A percentile compares a stretch with the other conserved stretches of the same genome.
phyloP scores from a whole-genome alignment of 1,140 invertebrate species.

The Hydropsyche tenuis region DNA sequence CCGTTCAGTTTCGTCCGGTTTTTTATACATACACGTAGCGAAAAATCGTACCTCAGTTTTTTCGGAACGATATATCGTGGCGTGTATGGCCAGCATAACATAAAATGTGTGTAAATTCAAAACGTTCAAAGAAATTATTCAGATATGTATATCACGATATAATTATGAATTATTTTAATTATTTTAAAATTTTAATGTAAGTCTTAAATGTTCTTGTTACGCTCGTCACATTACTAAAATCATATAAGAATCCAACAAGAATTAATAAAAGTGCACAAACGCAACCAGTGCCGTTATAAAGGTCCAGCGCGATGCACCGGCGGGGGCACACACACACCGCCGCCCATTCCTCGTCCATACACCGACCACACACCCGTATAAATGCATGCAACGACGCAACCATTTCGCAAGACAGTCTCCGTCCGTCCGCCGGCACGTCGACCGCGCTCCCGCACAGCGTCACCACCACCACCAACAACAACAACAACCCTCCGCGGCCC shows the following conservation, averaged over 20 bases:
- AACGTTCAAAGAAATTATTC: too few species aligned
- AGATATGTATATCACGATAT: too few species aligned
- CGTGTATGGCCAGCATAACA: too few species aligned
- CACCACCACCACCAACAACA: neutral
- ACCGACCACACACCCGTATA: neutral
- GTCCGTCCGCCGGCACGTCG: neutral
- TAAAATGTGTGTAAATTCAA: too few species aligned
- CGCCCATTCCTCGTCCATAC: neutral
- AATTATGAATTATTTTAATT: too few species aligned
- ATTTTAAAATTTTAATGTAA: too few species aligned
- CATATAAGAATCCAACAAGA: slow-evolving; percentile 30
- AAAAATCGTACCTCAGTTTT: too few species aligned
- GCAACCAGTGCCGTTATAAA: neutral
- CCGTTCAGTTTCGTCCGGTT: too few species aligned
- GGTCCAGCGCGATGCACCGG: slow-evolving; percentile 1
- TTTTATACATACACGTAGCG: too few species aligned
- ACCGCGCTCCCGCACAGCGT: neutral
- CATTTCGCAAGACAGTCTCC: neutral
- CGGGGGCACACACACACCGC: neutral
- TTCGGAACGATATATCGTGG: too few species aligned
- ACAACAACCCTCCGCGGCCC: neutral
- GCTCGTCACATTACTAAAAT: too few species aligned
- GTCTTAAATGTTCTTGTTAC: too few species aligned
- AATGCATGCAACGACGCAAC: slow-evolving; percentile 3
- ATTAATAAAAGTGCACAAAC: slow-evolving; percentile 44